Percentiles rank a stretch among this genome's conserved stretches.
These are phyloP conservation scores for Podarcis siculus DNA, from an alignment of 2,797 vertebrate species.

Conservation along the genomic window DNA sequence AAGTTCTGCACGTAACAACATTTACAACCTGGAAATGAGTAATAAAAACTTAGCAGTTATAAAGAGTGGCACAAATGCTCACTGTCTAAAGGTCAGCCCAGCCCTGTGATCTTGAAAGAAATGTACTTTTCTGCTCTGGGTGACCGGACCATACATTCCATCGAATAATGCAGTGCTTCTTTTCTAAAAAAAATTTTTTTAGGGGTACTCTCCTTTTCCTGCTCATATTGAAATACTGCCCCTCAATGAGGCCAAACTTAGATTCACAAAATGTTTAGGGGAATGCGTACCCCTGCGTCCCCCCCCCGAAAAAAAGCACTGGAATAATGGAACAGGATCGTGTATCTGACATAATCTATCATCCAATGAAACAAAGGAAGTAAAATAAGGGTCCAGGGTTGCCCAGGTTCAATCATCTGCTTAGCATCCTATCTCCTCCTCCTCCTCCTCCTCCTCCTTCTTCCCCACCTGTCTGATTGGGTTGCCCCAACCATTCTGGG, in stretches of 20 bases:
- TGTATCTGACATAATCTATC: neutral
- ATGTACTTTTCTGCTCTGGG: neutral
- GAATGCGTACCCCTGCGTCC: no score
- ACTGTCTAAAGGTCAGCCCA: neutral
- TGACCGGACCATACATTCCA: neutral
- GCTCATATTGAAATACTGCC: no score
- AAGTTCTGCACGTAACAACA: neutral
- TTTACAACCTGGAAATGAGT: slow-evolving; percentile 35
- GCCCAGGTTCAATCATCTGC: neutral
- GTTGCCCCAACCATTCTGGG: no score
- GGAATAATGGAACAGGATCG: neutral
- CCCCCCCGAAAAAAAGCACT: neutral
- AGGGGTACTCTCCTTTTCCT: no score
- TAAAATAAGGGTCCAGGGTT: neutral
- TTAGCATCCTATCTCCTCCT: no score
- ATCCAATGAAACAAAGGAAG: neutral
- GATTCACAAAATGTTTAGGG: no score
- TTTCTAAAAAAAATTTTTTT: no score
- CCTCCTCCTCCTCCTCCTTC: no score
- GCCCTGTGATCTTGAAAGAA: neutral
- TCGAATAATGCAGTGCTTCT: no score
- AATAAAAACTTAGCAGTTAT: neutral
- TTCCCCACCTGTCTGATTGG: no score
- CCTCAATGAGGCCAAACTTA: no score
- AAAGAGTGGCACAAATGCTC: slow-evolving; percentile 11